These are phyloP conservation scores for Margaritifera margaritifera DNA, from an alignment of 2,888 invertebrate genomes.

Conservation along the genomic window DNA sequence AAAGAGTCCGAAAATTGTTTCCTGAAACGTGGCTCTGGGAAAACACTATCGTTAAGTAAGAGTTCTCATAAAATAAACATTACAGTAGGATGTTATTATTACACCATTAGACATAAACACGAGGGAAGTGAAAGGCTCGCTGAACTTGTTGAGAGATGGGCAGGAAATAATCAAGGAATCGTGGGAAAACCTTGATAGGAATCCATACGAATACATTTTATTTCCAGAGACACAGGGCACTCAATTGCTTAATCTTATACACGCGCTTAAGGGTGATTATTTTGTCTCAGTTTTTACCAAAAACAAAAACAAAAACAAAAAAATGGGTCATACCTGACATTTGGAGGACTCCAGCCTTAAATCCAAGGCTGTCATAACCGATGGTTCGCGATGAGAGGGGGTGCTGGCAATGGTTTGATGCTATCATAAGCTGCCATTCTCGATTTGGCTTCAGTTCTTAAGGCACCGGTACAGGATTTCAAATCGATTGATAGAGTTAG, in stretches of 20 bases:
- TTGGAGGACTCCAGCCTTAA: slow-evolving; percentile 7
- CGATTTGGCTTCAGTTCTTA: neutral
- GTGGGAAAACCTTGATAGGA: slow-evolving; percentile 22
- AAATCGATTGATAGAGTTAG: slow-evolving; percentile 72
- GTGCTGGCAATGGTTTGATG: neutral
- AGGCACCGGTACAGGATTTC: slow-evolving; percentile 1
- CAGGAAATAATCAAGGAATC: too few relatives aligned
- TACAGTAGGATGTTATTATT: too few relatives aligned
- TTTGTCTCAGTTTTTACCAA: too few relatives aligned
- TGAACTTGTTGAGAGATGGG: too few relatives aligned
- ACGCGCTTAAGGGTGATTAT: too few relatives aligned
- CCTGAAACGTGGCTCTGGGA: slow-evolving; percentile 84
- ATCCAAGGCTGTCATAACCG: slow-evolving; percentile 6
- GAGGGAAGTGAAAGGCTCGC: too few relatives aligned
- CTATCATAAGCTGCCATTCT: neutral
- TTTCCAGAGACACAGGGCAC: too few relatives aligned
- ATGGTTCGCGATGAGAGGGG: slow-evolving; percentile 15
- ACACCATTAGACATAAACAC: too few relatives aligned
- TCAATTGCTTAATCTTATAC: too few relatives aligned
- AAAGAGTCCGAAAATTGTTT: slow-evolving; percentile 78
- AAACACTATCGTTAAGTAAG: neutral
- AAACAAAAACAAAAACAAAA: too few relatives aligned
- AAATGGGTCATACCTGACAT: neutral
- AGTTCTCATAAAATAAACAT: too few relatives aligned
- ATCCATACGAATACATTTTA: too few relatives aligned